Base-by-base conservation (phyloP, 1,140 invertebrate genomes). In the Brevipalpus yothersi region DNA sequence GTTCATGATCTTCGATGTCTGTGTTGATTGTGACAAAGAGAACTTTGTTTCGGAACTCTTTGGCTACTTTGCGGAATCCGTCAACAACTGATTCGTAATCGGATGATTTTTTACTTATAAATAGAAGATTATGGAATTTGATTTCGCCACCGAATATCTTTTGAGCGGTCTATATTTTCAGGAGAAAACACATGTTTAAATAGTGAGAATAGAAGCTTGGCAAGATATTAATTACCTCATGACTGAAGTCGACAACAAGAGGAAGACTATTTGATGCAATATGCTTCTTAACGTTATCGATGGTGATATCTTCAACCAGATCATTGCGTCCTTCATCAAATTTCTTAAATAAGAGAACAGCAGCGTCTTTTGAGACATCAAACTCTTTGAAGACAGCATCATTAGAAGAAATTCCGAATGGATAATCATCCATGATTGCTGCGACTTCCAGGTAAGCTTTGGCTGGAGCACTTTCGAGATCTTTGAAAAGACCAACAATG, bases 81-180 rank as follows among this genome's bases (percentile, higher is more conserved):
- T 88, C 81, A 19, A 84, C 73, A 65, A 82, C 78, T 63, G 81
- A 80, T 39, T 89, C 83, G 69, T 80, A 86, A 53, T 84, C 86
- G 63, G 78, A 79, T 68, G 84, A 80, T 59, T 65, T 67, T 74
- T 94, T 91, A 67, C 86, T 90, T 53, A 95, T 74, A 78, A 99
- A 98, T 56, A 98, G 70, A 54, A 99, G 77, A 61, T 96, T 78
- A 71, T 99, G 95, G 64, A 81, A 86, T 74, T 96, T 96, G 70
- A 98, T 86, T 60, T 93, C 86, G 64, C 94, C 94, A 65, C 89
- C 88, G 71, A 99, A 99, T 70, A 99, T 94, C 73, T 96, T 96
- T 65, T 84, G 81, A 7, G 91, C 94, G 41, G 87, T 94, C 71
- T 75, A 17, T 51, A 51, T 31, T 31, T 31, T 31, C 31, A 51